Evolutionary conservation across 2,797 vertebrate species (phyloP), one percentile per base, ranked within the genome.

Genomic region (Thripadectes ignobilis): DNA sequence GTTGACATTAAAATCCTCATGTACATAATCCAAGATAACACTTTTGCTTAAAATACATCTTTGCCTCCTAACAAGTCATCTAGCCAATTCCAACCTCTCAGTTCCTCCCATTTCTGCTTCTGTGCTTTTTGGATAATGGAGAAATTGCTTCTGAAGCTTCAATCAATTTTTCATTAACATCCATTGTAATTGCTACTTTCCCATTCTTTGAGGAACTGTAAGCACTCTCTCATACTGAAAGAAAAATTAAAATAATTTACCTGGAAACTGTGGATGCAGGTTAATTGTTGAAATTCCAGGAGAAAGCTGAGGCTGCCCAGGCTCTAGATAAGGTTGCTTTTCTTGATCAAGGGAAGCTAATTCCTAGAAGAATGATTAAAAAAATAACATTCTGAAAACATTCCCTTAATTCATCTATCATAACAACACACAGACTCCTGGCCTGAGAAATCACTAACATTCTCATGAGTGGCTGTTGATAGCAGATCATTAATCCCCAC

Each of bases 231-330:
- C 22, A 59, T 26, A 87, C 49, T 73, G 80, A 24, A 88, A 52
- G 57, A 82, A 32, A 89, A 72, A 55, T 63, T 43, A 88, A 82
- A 96, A 94, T 73, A 94, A 97, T 38, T 92, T 98, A 99, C 98
- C 99, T 98, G 98, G 98, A 95, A 98, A 98, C 54, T 98, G 97
- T 78, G 98, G 98, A 86, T 98, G 98, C 83, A 99, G 97, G 71
- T 98, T 98, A 95, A 99, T 98, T 71, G 98, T 99, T 88, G 98
- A 99, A 97, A 99, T 97, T 92, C 98, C 99, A 45, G 98, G 98
- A 93, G 99, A 99, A 72, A 99, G 98, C 96, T 99, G 99, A 81
- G 98, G 98, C 67, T 98, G 99, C 79, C 98, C 97, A 83, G 98
- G 98, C 87, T 99, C 98, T 95, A 98, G 97, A 97, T 94, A 45